Base-by-base conservation (phyloP, 1,140 invertebrate species). In the Melipona quadrifasciata region DNA sequence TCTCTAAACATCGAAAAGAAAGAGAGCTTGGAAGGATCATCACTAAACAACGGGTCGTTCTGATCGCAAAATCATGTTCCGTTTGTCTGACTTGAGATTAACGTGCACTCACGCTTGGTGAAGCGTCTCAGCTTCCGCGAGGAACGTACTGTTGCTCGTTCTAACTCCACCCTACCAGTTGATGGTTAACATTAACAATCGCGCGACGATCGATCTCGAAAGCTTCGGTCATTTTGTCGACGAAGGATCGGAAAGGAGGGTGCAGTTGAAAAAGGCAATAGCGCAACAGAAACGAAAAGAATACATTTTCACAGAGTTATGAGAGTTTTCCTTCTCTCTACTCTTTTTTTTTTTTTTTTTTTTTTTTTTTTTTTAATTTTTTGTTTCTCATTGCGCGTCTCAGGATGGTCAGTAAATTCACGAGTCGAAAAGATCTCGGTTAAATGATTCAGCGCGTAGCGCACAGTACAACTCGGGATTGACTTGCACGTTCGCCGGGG, bases 171-270 rank as follows among this genome's bases (percentile, higher is more conserved):
- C 12, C 72, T 75, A 24, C 47, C 80, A 82, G 19, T 75, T 61
- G 58, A 82, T 61, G 71, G 72, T 75, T 82, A 64, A 55, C 58
- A n/a, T 82, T 65, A 70, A 55, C 70, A 70, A 80, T 24, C 65
- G 24, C 27, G 75, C 39, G 47, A 68, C 11, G 19, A 47, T 53
- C 47, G 39, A 27, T 77, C 8, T 27, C n/a, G n/a, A 64, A 78
- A 11, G 11, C 16, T 17, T 55, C 47, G 51, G 21, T 27, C n/a
- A n/a, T 67, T 21, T 65, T 31, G n/a, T 21, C 19, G 65, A 34
- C 47, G n/a, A 27, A 58, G 27, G 21, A 79, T 61, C 61, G 68
- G 31, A 78, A 67, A 78, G 39, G 8, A 71, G 5, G 47, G 5
- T 71, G 67, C 34, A 39, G 2, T 21, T 24, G 67, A 61, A 34